Conservation (phyloP, 1,140 invertebrate genomes). For the Brachystomella parvula region DNA sequence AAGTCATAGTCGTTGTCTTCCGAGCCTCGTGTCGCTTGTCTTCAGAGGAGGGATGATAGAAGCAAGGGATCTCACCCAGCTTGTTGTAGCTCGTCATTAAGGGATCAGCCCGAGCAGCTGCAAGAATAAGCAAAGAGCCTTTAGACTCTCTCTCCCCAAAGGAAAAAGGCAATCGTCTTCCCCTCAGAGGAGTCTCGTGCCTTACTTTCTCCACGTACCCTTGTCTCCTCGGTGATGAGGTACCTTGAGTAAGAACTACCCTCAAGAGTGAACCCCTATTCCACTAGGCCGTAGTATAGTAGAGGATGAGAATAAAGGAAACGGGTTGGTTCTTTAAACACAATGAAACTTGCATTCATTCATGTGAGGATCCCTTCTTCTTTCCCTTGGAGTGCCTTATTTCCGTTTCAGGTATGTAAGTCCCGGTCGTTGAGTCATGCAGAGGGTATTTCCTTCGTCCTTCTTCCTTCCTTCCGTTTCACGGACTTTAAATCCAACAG, state of each 20-base stretch:
- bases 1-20: constrained; percentile 4
- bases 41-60: constrained; percentile 3
- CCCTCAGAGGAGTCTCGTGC: neutral
- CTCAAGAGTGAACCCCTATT: neutral
- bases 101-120: neutral
- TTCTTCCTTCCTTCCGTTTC: too few relatives aligned
- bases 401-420: too few relatives aligned
- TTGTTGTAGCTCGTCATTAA: constrained; percentile 5
- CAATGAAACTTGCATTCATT: too few relatives aligned
- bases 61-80: neutral
- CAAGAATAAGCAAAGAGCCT: neutral
- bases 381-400: too few relatives aligned
- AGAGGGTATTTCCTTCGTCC: too few relatives aligned
- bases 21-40: constrained; percentile 3
- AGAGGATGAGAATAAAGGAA: too few relatives aligned
- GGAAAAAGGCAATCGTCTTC: neutral
- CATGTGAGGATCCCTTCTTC: too few relatives aligned
- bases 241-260: neutral
- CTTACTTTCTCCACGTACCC: neutral
- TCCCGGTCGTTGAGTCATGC: too few relatives aligned
- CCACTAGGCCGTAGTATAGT: too few relatives aligned
- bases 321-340: too few relatives aligned
- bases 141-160: neutral
- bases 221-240: neutral
- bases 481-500: too few relatives aligned